A percentile compares a stretch with the other conserved stretches of the same genome.
Conservation (phyloP, 2,113 vertebrate genomes). For the Chrysochloris asiatica region DNA sequence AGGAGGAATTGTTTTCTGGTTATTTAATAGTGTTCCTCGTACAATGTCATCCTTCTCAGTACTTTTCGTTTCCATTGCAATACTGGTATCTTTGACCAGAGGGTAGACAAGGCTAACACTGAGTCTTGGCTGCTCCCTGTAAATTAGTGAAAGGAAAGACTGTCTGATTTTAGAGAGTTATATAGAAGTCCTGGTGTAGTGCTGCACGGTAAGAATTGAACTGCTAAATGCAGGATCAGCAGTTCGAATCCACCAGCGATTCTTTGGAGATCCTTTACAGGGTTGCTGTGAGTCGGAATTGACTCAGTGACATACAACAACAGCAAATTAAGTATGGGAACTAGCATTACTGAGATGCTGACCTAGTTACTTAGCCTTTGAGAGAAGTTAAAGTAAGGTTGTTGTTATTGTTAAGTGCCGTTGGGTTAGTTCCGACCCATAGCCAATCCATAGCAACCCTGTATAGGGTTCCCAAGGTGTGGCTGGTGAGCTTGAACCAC, state of each 20-base stretch:
- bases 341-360: constrained; percentile 37
- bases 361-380: constrained; percentile 14
- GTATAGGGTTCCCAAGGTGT: no score
- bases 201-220: no score
- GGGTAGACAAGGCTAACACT: background rate
- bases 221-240: no score
- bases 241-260: no score
- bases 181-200: no score
- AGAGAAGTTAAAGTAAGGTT: background rate
- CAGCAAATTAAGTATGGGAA: constrained; percentile 39
- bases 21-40: constrained; percentile 31
- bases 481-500: no score
- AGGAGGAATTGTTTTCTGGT: constrained; percentile 43
- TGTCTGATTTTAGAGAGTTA: background rate
- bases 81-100: constrained; percentile 47
- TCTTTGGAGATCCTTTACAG: no score
- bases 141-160: constrained; percentile 18
- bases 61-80: constrained; percentile 43
- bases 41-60: constrained; percentile 11
- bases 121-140: constrained; percentile 29
- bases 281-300: no score
- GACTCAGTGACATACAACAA: no score
- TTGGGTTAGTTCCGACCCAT: no score
- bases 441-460: no score
- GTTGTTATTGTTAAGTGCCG: no score